A percentile compares a stretch with the other conserved stretches of the same genome.
Conservation (phyloP, 2,888 invertebrate genomes). For the Chymomyza procnemis region DNA sequence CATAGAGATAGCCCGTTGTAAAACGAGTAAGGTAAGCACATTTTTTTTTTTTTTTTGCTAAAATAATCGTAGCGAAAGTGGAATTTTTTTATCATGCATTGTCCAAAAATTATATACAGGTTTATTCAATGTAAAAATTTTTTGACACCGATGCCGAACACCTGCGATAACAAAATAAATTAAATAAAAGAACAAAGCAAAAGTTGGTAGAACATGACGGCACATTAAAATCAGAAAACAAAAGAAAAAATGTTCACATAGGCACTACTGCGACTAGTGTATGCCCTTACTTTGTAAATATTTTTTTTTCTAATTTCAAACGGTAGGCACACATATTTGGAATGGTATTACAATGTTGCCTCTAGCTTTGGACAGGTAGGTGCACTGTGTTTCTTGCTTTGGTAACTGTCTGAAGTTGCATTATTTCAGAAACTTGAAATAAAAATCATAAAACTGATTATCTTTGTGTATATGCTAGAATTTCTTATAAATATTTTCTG, state of each 20-base stretch:
- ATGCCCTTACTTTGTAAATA: neutral
- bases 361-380: too few species aligned
- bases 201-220: slow-evolving; percentile 3
- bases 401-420: too few species aligned
- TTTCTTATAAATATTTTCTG: too few species aligned
- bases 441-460: too few species aligned
- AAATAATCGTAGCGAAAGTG: too few species aligned
- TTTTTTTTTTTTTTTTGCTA: neutral
- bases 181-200: neutral
- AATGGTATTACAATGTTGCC: too few species aligned
- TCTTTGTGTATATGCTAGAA: too few species aligned
- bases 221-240: slow-evolving; percentile 16
- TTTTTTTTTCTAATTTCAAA: too few species aligned
- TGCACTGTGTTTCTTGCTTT: too few species aligned
- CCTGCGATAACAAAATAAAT: slow-evolving; percentile 41
- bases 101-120: slow-evolving; percentile 38
- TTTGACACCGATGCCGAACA: slow-evolving; percentile 20
- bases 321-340: too few species aligned
- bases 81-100: neutral
- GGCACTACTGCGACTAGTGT: neutral
- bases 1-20: neutral
- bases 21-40: neutral
- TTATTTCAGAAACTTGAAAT: too few species aligned
- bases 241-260: slow-evolving; percentile 10
- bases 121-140: slow-evolving; percentile 20